Evolutionary conservation across 2,888 invertebrate species (phyloP).

Genomic region (Chrysolina oricalcia): DNA sequence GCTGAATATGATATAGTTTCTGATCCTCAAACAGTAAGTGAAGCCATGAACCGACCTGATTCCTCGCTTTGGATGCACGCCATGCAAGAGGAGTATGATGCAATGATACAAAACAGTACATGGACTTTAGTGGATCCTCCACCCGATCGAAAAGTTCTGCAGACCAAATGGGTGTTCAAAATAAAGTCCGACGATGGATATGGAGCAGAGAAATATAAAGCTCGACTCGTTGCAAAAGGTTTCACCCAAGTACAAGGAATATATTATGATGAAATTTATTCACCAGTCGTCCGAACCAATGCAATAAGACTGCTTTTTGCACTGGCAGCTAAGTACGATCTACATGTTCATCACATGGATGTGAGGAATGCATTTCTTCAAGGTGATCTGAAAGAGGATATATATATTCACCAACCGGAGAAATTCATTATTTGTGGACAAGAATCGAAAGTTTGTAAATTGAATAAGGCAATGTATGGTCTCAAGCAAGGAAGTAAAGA

Average conservation of each 20-base stretch:
- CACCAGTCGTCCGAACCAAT: background rate
- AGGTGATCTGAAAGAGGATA: no score
- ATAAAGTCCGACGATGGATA: no score
- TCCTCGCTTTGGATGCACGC: no score
- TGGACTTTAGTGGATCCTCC: no score
- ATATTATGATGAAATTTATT: conserved; percentile 1
- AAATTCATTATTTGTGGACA: background rate
- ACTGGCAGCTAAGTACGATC: background rate
- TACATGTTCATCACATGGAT: background rate
- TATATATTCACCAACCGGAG: background rate
- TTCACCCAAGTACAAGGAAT: background rate
- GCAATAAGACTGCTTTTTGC: background rate
- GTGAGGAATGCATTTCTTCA: background rate
- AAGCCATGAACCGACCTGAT: no score
- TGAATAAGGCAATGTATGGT: conserved; percentile 16
- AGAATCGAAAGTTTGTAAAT: background rate
- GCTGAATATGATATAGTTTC: no score
- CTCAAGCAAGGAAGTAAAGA: background rate
- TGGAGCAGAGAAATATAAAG: no score
- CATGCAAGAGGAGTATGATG: no score
- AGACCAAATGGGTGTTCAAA: no score
- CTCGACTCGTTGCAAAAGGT: background rate
- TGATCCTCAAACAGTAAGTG: no score
- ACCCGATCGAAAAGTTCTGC: no score
- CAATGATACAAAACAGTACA: no score